Evolutionary conservation across 2,888 invertebrate genomes (phyloP).

Genomic region (Drosophila borealis): DNA sequence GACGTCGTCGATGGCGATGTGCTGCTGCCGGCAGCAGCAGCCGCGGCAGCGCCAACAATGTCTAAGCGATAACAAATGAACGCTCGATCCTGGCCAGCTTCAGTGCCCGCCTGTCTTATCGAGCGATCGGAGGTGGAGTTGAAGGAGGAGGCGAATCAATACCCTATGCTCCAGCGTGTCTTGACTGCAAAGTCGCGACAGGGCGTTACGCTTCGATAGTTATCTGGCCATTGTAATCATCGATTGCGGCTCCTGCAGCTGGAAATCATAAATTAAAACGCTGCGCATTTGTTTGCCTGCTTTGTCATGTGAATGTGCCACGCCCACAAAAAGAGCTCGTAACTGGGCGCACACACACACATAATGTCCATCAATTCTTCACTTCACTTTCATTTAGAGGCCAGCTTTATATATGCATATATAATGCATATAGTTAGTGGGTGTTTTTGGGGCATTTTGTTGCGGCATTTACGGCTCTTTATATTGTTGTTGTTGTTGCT

Average conservation of each 20-base stretch:
- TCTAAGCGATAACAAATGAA: conserved; percentile 51
- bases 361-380: conserved; percentile 81
- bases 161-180: conserved; percentile 7
- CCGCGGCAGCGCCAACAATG: conserved; percentile 27
- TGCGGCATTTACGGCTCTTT: conserved; percentile 45
- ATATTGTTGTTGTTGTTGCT: conserved; percentile 37
- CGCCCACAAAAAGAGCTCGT: conserved; percentile 31
- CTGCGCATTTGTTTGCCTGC: conserved; percentile 65
- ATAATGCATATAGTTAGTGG: conserved; percentile 52
- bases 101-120: conserved; percentile 16
- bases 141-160: conserved; percentile 4
- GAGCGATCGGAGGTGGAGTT: conserved; percentile 4
- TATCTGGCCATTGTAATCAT: conserved; percentile 52
- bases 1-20: conserved; percentile 29
- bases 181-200: conserved; percentile 13
- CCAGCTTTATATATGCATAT: conserved; percentile 19
- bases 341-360: conserved; percentile 27
- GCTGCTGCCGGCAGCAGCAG: neutral
- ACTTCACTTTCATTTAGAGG: conserved; percentile 80
- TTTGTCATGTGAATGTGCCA: conserved; percentile 67
- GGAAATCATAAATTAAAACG: conserved; percentile 64
- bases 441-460: conserved; percentile 69
- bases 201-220: conserved; percentile 72
- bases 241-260: conserved; percentile 55
- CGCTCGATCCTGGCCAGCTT: conserved; percentile 43